Conservation (phyloP, 2,113 vertebrate species). For the Gnathonemus echidnorhynchus region DNA sequence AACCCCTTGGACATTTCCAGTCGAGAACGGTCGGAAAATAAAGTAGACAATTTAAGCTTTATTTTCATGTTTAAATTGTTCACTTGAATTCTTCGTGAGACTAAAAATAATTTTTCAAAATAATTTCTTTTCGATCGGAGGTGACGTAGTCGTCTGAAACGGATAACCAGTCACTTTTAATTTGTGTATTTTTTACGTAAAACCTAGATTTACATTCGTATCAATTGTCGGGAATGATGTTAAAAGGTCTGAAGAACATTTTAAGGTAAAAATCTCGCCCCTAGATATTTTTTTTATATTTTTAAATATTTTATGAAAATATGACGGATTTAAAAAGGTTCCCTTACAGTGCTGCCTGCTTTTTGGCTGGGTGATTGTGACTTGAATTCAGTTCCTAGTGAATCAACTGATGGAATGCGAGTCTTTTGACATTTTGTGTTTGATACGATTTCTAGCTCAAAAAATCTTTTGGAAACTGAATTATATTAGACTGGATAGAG, state of each 20-base stretch:
- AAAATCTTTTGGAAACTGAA: not conserved
- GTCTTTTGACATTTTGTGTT: constrained; percentile 45
- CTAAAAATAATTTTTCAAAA: constrained; percentile 73
- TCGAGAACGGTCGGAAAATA: constrained; percentile 1
- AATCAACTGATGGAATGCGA: constrained; percentile 53
- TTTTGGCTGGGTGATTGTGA: constrained; percentile 52
- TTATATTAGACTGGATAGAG: not conserved
- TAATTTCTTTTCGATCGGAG: not conserved
- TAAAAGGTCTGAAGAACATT: constrained; percentile 30
- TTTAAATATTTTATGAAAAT: constrained; percentile 70
- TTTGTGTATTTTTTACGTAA: constrained; percentile 26
- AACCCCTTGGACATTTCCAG: constrained; percentile 15
- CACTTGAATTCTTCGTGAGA: constrained; percentile 41
- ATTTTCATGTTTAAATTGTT: constrained; percentile 61
- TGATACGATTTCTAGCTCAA: constrained; percentile 1
- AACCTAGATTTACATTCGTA: constrained; percentile 34
- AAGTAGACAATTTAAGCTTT: constrained; percentile 44
- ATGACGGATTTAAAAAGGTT: constrained; percentile 64
- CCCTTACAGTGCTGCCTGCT: constrained; percentile 40
- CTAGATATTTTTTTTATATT: constrained; percentile 43
- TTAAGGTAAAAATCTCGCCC: constrained; percentile 31
- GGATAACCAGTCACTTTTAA: constrained; percentile 35
- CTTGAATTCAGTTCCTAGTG: constrained; percentile 57
- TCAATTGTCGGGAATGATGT: constrained; percentile 64
- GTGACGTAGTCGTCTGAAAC: constrained; percentile 23